Conservation (phyloP, 2,113 vertebrate species). For the Dipodomys ordii region DNA sequence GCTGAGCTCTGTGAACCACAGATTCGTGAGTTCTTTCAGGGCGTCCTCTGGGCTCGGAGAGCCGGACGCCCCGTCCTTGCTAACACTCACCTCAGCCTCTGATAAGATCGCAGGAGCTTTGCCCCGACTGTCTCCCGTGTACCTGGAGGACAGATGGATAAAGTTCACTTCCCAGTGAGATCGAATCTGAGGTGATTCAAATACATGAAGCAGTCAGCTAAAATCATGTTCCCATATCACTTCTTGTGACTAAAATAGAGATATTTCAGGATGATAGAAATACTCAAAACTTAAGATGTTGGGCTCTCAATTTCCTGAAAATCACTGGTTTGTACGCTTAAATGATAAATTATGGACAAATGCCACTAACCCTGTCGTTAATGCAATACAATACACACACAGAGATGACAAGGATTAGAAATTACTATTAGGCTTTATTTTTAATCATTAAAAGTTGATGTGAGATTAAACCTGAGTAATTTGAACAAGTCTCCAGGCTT, state of each 20-base stretch:
- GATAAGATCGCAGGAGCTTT: constrained; percentile 90
- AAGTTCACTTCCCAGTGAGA: constrained; percentile 51
- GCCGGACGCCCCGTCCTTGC: not conserved
- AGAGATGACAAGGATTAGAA: not conserved
- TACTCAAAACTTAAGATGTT: not conserved
- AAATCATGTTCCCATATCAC: not conserved
- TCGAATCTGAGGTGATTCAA: not conserved
- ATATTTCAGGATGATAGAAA: not conserved
- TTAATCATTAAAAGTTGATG: not conserved
- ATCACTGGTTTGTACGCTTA: not conserved
- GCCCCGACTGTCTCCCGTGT: constrained; percentile 91
- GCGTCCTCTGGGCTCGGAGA: not conserved
- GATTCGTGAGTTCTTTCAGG: not conserved
- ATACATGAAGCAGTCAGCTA: not conserved
- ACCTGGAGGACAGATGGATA: constrained; percentile 83
- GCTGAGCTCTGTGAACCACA: constrained; percentile 24
- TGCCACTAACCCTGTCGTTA: not conserved
- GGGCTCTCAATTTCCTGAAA: not conserved
- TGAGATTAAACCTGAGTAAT: constrained; percentile 46
- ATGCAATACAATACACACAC: not conserved
- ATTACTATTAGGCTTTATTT: not conserved
- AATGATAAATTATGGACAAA: not conserved
- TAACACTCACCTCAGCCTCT: constrained; percentile 88
- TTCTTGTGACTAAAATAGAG: not conserved
- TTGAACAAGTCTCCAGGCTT: constrained; percentile 13